Conservation (phyloP, 2,888 invertebrate species). For the Tineola bisselliella region DNA sequence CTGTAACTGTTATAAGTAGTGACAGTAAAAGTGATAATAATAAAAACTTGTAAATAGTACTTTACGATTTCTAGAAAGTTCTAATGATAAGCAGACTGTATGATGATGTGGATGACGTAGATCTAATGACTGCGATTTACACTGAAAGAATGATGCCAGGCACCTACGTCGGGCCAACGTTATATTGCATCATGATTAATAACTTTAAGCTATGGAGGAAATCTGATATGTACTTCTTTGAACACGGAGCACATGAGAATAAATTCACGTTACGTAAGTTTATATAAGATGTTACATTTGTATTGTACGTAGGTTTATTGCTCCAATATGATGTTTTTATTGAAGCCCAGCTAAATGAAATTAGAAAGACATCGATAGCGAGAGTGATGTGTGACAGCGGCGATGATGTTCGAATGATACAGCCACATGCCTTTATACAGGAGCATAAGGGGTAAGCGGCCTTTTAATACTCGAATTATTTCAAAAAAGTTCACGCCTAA, state of each 20-base stretch:
- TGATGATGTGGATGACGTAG: constrained; percentile 28
- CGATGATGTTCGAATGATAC: constrained; percentile 69
- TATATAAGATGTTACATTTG: too few relatives aligned
- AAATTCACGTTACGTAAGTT: constrained; percentile 21
- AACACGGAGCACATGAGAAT: constrained; percentile 26
- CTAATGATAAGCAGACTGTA: constrained; percentile 26
- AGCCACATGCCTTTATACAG: constrained; percentile 67
- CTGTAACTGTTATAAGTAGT: too few relatives aligned
- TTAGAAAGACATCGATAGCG: constrained; percentile 74
- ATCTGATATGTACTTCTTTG: constrained; percentile 29
- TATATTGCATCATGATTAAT: constrained; percentile 28
- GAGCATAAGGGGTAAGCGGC: constrained; percentile 57
- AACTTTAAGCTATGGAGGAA: constrained; percentile 27
- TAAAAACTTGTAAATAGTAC: too few relatives aligned
- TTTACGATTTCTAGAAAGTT: constrained; percentile 23
- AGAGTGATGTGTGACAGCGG: constrained; percentile 79
- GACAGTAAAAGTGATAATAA: too few relatives aligned
- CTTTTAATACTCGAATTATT: not conserved
- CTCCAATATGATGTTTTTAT: too few relatives aligned
- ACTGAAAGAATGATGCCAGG: constrained; percentile 23
- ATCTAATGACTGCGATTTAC: constrained; percentile 29
- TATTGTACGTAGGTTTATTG: too few relatives aligned
- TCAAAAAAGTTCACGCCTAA: not conserved
- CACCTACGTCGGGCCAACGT: constrained; percentile 22
- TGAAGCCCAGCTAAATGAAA: constrained; percentile 70